These are phyloP conservation scores for Hippoglossus hippoglossus DNA, from an alignment of 2,797 vertebrate genomes.

Conservation along the genomic window DNA sequence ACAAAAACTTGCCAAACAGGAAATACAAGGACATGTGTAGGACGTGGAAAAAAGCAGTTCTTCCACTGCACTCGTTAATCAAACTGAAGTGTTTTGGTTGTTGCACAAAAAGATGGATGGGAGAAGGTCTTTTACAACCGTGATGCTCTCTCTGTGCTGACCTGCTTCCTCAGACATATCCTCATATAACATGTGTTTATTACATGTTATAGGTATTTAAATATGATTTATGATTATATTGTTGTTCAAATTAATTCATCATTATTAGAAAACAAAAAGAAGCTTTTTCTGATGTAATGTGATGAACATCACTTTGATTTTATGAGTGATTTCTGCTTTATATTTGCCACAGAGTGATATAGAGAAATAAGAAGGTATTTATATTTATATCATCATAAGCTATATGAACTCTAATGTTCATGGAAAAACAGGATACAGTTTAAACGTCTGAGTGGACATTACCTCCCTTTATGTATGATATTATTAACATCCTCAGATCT, in stretches of 20 bases:
- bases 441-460: no score
- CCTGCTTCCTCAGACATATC: background rate
- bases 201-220: background rate
- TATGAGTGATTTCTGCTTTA: no score
- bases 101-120: conserved; percentile 6
- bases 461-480: no score
- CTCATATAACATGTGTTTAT: background rate
- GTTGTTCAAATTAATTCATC: no score
- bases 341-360: no score
- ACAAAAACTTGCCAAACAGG: conserved; percentile 7
- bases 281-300: no score
- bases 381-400: background rate
- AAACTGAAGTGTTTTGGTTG: conserved; percentile 9
- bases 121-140: background rate
- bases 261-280: no score
- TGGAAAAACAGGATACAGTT: no score
- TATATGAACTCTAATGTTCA: no score
- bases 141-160: background rate
- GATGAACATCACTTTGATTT: no score
- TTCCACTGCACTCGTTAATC: conserved; percentile 21
- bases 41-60: background rate
- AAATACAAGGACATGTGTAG: conserved; percentile 21
- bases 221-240: no score
- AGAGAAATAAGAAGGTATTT: background rate
- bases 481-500: no score